Conservation (phyloP, 2,797 vertebrate genomes). For the Argya squamiceps region DNA sequence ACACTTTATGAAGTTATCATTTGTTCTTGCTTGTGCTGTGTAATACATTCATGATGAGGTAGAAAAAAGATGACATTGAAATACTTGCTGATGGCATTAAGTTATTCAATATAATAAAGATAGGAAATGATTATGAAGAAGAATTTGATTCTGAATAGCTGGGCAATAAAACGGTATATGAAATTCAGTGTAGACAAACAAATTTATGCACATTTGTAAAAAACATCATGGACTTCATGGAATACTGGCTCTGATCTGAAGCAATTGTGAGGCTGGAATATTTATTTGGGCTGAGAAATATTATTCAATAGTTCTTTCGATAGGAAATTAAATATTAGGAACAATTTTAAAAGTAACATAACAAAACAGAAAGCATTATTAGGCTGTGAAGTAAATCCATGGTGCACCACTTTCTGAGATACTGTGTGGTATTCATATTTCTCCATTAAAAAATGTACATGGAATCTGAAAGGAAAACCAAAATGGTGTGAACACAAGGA, state of each 20-base stretch:
- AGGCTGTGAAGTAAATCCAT: neutral
- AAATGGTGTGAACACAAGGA: neutral
- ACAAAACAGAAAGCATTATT: neutral
- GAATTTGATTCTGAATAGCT: neutral
- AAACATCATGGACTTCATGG: neutral
- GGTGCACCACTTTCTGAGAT: neutral
- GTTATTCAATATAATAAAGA: neutral
- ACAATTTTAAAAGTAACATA: neutral
- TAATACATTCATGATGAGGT: neutral
- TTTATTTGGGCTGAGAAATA: neutral
- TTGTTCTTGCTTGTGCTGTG: neutral
- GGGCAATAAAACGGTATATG: neutral
- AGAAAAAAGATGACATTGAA: neutral
- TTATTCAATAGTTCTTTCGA: neutral
- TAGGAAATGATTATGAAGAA: neutral
- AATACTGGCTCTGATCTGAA: neutral
- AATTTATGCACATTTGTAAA: neutral
- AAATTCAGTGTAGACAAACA: neutral
- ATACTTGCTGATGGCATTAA: neutral
- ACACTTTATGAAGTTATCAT: neutral
- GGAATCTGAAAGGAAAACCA: neutral
- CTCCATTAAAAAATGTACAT: neutral
- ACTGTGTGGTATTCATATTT: neutral
- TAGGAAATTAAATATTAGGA: neutral
- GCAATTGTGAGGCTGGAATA: neutral